These are phyloP conservation scores for Capitulum mitella DNA, from an alignment of 2,888 invertebrate species.

Conservation along the genomic window DNA sequence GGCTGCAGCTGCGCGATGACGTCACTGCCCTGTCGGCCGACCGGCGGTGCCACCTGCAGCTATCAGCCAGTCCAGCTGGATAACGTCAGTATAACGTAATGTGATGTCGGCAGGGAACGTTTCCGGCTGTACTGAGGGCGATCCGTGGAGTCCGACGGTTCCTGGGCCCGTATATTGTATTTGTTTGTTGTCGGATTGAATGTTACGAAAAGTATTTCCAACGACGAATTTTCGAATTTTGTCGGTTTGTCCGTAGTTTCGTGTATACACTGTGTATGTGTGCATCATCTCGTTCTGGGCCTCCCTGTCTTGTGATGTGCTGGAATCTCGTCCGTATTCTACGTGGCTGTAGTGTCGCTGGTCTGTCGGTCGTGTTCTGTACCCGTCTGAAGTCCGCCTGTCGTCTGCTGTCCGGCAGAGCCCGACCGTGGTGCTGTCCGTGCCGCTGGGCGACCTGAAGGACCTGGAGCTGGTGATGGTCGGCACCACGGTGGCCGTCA, in stretches of 20 bases:
- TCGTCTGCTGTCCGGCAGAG: not conserved
- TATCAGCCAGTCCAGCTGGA: not conserved
- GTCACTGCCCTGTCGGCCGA: not conserved
- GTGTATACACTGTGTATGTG: not conserved
- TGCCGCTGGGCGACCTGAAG: not conserved
- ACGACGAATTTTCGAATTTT: not conserved
- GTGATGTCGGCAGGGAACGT: not conserved
- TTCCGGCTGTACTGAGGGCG: not conserved
- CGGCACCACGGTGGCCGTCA: not conserved
- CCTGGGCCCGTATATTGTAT: not conserved
- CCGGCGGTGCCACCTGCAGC: not conserved
- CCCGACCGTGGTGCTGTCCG: not conserved
- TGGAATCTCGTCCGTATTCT: not conserved
- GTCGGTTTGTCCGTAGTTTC: not conserved
- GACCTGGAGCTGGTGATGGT: constrained; percentile 10
- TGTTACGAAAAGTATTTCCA: too few relatives aligned
- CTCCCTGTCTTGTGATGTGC: not conserved
- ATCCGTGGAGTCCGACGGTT: not conserved
- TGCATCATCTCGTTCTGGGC: not conserved
- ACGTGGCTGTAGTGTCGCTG: not conserved
- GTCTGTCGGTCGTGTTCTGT: not conserved
- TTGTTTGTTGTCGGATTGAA: too few relatives aligned
- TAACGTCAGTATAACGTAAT: not conserved
- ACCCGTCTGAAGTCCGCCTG: not conserved
- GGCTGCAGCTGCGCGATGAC: not conserved